phyloP scores from a whole-genome alignment of 2,888 invertebrate species.

The Agriotes lineatus region DNA sequence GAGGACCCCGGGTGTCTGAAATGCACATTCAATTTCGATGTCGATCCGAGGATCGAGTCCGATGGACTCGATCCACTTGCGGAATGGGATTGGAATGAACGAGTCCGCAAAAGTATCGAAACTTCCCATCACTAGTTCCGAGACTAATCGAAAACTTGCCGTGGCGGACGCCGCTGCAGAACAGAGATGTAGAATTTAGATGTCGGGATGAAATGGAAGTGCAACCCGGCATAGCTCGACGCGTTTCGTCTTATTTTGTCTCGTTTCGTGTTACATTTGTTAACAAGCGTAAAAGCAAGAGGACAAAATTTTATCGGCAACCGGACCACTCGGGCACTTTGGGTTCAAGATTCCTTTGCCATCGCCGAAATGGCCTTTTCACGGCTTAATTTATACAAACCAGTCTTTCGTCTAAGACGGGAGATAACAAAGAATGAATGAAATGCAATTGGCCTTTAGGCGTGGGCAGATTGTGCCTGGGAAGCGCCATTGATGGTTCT shows the following conservation, averaged over 20 bases:
- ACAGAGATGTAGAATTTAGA: conserved; percentile 47
- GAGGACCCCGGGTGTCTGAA: no score
- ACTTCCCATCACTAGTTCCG: no score
- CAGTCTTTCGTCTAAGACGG: conserved; percentile 22
- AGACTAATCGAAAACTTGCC: neutral
- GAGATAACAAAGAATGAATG: conserved; percentile 35
- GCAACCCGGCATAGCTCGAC: conserved; percentile 15
- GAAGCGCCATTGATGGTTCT: neutral
- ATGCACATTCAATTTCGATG: no score
- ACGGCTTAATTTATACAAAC: conserved; percentile 36
- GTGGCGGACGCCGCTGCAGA: conserved; percentile 35
- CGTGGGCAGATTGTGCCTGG: no score
- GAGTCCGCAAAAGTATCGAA: no score
- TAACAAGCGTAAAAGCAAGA: conserved; percentile 30
- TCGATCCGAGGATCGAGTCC: no score
- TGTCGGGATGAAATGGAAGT: conserved; percentile 44
- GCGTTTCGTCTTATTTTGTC: conserved; percentile 20
- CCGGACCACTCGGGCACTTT: conserved; percentile 13
- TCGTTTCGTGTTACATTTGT: conserved; percentile 24
- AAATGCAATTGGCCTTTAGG: conserved; percentile 6
- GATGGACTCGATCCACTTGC: no score
- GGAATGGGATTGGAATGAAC: no score
- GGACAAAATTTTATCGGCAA: conserved; percentile 27
- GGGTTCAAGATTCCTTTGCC: conserved; percentile 22
- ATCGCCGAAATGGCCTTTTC: conserved; percentile 32